Conservation (phyloP, 2,797 vertebrate genomes). For the Parauchenoglanis punctatus region DNA sequence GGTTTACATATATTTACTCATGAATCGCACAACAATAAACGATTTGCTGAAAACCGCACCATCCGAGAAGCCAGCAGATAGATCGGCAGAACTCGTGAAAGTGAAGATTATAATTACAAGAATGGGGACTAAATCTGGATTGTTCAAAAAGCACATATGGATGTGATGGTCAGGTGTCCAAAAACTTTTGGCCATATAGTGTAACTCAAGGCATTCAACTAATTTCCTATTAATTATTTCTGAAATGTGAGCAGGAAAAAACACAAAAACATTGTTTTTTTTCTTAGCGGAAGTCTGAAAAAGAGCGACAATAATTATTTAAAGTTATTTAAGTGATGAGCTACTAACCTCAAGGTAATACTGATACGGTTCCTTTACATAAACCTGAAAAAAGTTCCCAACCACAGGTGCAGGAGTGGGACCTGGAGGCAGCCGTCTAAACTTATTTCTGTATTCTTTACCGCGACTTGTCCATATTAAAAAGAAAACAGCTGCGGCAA, state of each 20-base stretch:
- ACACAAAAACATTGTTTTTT: background rate
- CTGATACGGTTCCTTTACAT: constrained; percentile 61
- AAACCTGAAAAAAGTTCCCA: constrained; percentile 72
- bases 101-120: background rate
- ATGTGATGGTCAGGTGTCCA: background rate
- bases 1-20: no score
- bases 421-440: constrained; percentile 68
- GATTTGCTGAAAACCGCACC: no score
- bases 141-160: background rate
- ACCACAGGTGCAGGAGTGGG: constrained; percentile 70
- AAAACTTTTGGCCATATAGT: background rate
- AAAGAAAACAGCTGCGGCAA: constrained; percentile 21
- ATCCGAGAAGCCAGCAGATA: no score
- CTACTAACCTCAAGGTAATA: constrained; percentile 72
- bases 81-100: no score
- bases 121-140: background rate
- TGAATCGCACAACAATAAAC: no score
- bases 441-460: constrained; percentile 2
- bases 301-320: background rate
- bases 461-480: constrained; percentile 45
- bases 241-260: no score
- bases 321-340: background rate
- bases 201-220: no score
- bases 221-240: background rate
- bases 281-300: background rate